Percentiles rank a stretch among this genome's conserved stretches.
Evolutionary conservation across 2,888 invertebrate species (phyloP).

Genomic region (Acanthacorydalis orientalis): DNA sequence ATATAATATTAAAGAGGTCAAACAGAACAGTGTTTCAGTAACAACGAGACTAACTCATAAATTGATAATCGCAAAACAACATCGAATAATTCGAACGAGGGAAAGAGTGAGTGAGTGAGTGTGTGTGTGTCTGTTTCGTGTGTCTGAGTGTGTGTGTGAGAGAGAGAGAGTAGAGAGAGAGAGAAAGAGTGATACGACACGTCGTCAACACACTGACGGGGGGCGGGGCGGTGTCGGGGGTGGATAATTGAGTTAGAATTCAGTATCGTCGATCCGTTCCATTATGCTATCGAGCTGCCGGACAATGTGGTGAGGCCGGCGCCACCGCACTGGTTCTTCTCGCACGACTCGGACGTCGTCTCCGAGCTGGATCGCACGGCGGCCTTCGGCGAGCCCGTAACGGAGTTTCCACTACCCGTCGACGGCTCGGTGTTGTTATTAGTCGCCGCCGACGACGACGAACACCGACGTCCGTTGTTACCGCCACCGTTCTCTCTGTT

Average conservation of each 20-base stretch:
- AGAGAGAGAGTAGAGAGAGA: no score
- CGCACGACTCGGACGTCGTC: constrained; percentile 18
- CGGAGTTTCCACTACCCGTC: constrained; percentile 19
- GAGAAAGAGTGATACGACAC: no score
- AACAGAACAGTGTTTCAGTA: no score
- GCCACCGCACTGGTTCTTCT: not conserved
- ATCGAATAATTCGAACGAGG: no score
- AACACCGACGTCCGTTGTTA: constrained; percentile 27
- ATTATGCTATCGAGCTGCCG: constrained; percentile 38
- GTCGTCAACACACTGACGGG: no score
- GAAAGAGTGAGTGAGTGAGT: no score
- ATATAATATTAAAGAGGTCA: no score
- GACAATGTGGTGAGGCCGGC: constrained; percentile 38
- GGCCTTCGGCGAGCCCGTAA: constrained; percentile 13
- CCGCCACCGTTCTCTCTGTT: not conserved
- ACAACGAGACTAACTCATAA: no score
- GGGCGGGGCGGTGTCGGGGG: no score
- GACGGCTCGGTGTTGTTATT: constrained; percentile 30
- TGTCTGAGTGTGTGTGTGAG: no score
- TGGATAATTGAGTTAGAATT: not conserved
- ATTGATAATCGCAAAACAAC: no score
- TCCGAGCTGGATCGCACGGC: constrained; percentile 34
- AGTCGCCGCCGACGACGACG: constrained; percentile 33
- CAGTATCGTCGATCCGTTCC: constrained; percentile 9
- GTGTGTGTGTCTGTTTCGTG: no score